Evolutionary conservation across 92 coral and sea anemone species (phyloP).

Genomic region (Phenganax subtilis): DNA sequence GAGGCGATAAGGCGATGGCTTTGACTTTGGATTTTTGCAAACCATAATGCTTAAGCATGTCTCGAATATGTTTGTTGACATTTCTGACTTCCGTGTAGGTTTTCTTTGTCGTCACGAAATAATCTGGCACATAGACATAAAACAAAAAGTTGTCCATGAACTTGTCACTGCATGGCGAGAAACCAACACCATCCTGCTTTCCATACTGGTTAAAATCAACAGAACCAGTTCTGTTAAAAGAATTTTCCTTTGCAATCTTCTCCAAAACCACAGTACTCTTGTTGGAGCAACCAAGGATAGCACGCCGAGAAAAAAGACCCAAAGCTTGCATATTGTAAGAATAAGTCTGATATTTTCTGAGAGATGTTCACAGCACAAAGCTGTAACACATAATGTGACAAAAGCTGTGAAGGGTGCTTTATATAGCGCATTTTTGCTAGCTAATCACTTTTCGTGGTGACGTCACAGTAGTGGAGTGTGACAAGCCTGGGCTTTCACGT

Average conservation of each 20-base stretch:
- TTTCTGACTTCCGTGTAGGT: constrained; percentile 42
- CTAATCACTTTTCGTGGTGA: no score
- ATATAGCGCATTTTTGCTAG: no score
- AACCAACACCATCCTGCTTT: constrained; percentile 43
- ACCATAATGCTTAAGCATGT: constrained; percentile 42
- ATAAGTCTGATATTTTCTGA: background rate
- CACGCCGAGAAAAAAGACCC: constrained; percentile 39
- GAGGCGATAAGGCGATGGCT: constrained; percentile 44
- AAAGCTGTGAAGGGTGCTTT: background rate
- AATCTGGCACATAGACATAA: constrained; percentile 41
- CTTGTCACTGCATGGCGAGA: constrained; percentile 42
- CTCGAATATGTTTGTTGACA: constrained; percentile 46
- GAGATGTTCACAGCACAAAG: constrained; percentile 45
- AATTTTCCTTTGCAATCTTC: constrained; percentile 39
- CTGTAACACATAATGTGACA: constrained; percentile 23
- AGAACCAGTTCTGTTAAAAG: constrained; percentile 32
- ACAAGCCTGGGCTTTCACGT: no score
- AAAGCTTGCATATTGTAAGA: constrained; percentile 43
- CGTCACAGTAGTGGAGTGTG: no score
- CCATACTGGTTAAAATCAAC: constrained; percentile 42
- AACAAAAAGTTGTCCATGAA: constrained; percentile 40
- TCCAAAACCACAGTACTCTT: constrained; percentile 26
- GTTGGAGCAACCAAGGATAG: constrained; percentile 39
- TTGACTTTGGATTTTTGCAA: constrained; percentile 44
- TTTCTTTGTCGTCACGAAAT: constrained; percentile 41